Evolutionary conservation across 2,797 vertebrate species (phyloP).

Genomic region (Sebastes vulpes): DNA sequence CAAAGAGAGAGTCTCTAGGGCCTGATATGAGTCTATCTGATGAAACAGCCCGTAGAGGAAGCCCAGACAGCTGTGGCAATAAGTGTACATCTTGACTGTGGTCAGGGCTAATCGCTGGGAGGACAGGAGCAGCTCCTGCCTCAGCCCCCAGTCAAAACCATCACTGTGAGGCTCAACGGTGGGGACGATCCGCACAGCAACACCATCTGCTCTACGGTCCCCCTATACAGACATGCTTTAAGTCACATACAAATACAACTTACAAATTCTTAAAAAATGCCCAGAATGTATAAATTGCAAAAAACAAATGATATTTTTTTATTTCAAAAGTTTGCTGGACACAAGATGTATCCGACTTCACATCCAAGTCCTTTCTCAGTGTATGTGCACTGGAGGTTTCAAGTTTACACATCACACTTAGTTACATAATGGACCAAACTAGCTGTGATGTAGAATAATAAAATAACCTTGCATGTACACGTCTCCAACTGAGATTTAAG

Average conservation of each 20-base stretch:
- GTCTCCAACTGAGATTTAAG: not conserved
- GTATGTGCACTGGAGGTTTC: not conserved
- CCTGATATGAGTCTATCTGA: constrained; percentile 76
- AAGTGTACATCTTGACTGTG: constrained; percentile 70
- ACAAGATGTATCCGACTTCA: not conserved
- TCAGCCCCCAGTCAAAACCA: not conserved
- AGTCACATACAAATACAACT: too few species aligned
- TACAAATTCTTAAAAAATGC: too few species aligned
- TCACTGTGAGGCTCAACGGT: not conserved
- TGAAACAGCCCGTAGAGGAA: constrained; percentile 77
- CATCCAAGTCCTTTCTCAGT: not conserved
- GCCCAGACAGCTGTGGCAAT: constrained; percentile 64
- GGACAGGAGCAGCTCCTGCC: constrained; percentile 13
- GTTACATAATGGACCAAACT: not conserved
- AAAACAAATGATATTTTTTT: too few species aligned
- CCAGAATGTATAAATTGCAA: too few species aligned
- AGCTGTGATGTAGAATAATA: not conserved
- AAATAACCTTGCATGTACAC: not conserved
- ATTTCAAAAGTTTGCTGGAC: not conserved
- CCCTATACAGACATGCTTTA: not conserved
- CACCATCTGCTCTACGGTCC: not conserved
- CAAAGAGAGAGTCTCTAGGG: constrained; percentile 60
- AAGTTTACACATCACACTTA: not conserved
- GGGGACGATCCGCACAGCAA: not conserved
- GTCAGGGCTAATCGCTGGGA: constrained; percentile 47